Base-by-base conservation (phyloP, 2,888 invertebrate species). In the Nysson spinosus region DNA sequence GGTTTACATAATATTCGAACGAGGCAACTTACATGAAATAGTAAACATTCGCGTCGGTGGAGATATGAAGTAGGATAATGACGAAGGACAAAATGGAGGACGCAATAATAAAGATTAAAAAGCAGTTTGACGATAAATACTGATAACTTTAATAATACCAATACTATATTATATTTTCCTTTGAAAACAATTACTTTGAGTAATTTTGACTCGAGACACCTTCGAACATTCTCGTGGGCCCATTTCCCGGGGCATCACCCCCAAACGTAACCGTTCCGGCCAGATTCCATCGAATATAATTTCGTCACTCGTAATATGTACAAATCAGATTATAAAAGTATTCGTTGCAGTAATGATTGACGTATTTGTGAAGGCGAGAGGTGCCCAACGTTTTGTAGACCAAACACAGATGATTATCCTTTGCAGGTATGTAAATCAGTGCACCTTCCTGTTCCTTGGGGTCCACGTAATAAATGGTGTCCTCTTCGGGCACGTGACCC, bases 341-440 rank as follows among this genome's bases (percentile, higher is more conserved):
- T 43, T 80, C 85, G 54, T 81, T 78, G 63, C 76, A 82, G 52
- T 81, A 81, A 68, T 86, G 86, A 69, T 83, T 85, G 9, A 87
- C 73, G 55, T 87, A 86, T 44, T 81, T 84, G 40, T 87, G 84
- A 47, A 84, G 63, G 14, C 85, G 83, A 19, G 69, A 72, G 83
- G 89, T 90, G 85, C 87, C 88, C 40, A 83, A 79, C 58, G 89
- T 89, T 46, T 90, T 89, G 77, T 90, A 92, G 47, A 94, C 92
- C 28, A 94, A 89, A 85, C 90, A 91, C 9, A 94, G 88, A 40
- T 91, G 90, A 88, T 94, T 94, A 83, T 91, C 89, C 43, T 88
- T 88, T 0, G 92, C 90, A 44, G 92, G 91, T 61, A 94, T 88
- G 1, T 91, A 89, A 24, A 94, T 88, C 37, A 92, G 86, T 42